These are phyloP conservation scores for Vanessa cardui DNA, from an alignment of 2,888 invertebrate genomes.

Conservation along the genomic window DNA sequence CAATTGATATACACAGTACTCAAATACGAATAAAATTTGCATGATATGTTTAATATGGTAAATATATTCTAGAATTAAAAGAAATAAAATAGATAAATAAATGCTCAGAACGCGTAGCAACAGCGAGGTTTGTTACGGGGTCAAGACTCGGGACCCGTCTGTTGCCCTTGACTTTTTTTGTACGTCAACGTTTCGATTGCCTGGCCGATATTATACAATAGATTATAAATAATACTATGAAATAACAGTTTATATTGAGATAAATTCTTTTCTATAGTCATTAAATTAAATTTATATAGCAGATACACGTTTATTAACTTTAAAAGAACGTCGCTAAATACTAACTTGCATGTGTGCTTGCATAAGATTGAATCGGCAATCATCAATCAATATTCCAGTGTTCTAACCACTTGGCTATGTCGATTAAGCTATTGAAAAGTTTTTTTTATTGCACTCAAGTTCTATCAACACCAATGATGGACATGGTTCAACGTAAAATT, in stretches of 20 bases:
- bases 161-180: conserved; percentile 74
- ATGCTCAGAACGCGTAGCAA: conserved; percentile 25
- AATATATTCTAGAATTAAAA: background rate
- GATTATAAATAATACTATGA: conserved; percentile 21
- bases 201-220: conserved; percentile 34
- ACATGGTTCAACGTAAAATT: too few relatives aligned
- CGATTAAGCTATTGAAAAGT: too few relatives aligned
- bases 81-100: background rate
- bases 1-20: background rate
- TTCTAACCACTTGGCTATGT: too few relatives aligned
- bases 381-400: too few relatives aligned
- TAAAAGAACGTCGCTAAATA: too few relatives aligned
- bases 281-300: too few relatives aligned
- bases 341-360: too few relatives aligned
- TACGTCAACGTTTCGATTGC: conserved; percentile 52
- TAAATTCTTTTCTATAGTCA: background rate
- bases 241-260: background rate
- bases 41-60: background rate
- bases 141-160: conserved; percentile 77
- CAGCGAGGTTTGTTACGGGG: conserved; percentile 51
- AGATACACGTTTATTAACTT: too few relatives aligned
- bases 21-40: background rate
- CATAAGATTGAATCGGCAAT: too few relatives aligned
- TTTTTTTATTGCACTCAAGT: too few relatives aligned
- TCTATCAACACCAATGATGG: too few relatives aligned